Percentiles rank a stretch among this genome's conserved stretches.
These are phyloP conservation scores for Scotopteryx bipunctaria DNA, from an alignment of 2,888 invertebrate species.

Conservation along the genomic window DNA sequence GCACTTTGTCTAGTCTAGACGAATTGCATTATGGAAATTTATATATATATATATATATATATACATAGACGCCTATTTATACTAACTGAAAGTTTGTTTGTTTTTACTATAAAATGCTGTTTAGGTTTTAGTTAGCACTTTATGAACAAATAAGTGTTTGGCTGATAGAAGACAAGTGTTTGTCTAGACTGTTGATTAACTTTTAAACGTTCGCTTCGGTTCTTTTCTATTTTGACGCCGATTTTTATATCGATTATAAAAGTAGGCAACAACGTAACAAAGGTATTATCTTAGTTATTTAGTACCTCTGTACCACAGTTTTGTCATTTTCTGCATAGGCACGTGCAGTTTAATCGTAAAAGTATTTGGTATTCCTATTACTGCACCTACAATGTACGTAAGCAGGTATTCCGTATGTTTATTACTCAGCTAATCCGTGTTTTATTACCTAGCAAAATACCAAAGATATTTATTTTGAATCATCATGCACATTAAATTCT, in stretches of 20 bases:
- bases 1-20: slow-evolving; percentile 76
- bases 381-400: slow-evolving; percentile 2
- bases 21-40: slow-evolving; percentile 81
- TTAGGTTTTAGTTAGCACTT: slow-evolving; percentile 21
- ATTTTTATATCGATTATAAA: too few relatives aligned
- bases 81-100: slow-evolving; percentile 50
- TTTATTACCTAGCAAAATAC: neutral
- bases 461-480: neutral
- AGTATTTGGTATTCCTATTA: slow-evolving; percentile 8
- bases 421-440: slow-evolving; percentile 2
- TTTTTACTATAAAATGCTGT: slow-evolving; percentile 29
- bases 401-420: neutral
- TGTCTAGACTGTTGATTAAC: slow-evolving; percentile 5
- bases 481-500: too few relatives aligned
- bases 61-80: slow-evolving; percentile 62
- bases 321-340: neutral
- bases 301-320: too few relatives aligned
- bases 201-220: neutral
- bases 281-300: too few relatives aligned
- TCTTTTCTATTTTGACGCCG: too few relatives aligned
- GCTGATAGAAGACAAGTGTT: slow-evolving; percentile 8
- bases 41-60: too few relatives aligned
- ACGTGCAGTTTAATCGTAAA: slow-evolving; percentile 9
- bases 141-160: slow-evolving; percentile 9
- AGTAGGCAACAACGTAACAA: too few relatives aligned